phyloP scores from a whole-genome alignment of 2,113 vertebrate species.

The Sceloporus undulatus region DNA sequence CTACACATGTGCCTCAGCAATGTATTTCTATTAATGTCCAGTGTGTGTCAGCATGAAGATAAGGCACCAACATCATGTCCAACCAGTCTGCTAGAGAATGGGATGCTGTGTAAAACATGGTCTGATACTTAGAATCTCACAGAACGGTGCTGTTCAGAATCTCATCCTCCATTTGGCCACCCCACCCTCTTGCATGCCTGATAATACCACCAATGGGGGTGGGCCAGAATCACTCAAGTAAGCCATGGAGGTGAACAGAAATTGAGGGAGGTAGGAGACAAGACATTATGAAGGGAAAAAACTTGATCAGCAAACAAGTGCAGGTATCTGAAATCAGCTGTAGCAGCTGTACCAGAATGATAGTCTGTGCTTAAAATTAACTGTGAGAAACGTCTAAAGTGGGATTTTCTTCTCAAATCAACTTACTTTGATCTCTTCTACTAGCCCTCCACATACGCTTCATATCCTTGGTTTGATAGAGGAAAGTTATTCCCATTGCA shows the following conservation, averaged over 20 bases:
- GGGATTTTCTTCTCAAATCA: slow-evolving; percentile 9
- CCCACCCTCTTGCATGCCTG: slow-evolving; percentile 20
- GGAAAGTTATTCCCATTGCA: not conserved
- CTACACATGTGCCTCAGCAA: slow-evolving; percentile 79
- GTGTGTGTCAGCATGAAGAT: slow-evolving; percentile 89
- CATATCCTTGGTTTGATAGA: not conserved
- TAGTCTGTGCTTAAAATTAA: not conserved
- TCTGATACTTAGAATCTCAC: slow-evolving; percentile 81
- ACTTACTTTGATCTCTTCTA: slow-evolving; percentile 15
- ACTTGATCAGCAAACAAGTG: not conserved
- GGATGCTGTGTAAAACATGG: slow-evolving; percentile 84
- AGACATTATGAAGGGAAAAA: slow-evolving; percentile 2
- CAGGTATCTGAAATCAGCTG: slow-evolving; percentile 2
- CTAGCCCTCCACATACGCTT: not conserved
- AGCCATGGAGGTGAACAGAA: not conserved
- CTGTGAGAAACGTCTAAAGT: not conserved
- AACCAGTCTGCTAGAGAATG: slow-evolving; percentile 80
- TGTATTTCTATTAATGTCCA: slow-evolving; percentile 91
- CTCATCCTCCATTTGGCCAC: slow-evolving; percentile 32
- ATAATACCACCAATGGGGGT: slow-evolving; percentile 34
- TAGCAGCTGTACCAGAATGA: not conserved
- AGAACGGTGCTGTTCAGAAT: slow-evolving; percentile 71
- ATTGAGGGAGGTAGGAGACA: slow-evolving; percentile 7
- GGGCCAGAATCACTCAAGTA: slow-evolving; percentile 13
- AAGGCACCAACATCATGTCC: slow-evolving; percentile 87